Conservation (phyloP, 1,140 invertebrate species). For the Drosophila seguyi region DNA sequence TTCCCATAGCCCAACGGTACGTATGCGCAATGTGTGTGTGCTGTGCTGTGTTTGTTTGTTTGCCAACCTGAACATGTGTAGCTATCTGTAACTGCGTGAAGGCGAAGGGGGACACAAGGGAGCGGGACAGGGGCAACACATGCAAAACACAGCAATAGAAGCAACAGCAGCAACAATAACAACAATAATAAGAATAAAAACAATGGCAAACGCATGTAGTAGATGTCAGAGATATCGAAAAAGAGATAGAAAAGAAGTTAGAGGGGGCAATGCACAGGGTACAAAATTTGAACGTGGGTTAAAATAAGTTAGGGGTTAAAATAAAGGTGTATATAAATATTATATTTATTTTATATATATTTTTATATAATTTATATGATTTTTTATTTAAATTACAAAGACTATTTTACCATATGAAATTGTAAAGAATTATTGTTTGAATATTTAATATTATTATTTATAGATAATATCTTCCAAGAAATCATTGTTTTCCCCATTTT, state of each 20-base stretch:
- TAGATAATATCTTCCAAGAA: not conserved
- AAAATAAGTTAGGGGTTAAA: not conserved
- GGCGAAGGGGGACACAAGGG: not conserved
- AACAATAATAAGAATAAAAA: constrained; percentile 27
- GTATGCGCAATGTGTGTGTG: constrained; percentile 64
- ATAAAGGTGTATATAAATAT: not conserved
- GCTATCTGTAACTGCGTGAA: constrained; percentile 63
- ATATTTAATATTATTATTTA: not conserved
- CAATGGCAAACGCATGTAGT: constrained; percentile 50
- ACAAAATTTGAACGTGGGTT: not conserved
- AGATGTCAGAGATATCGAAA: constrained; percentile 69
- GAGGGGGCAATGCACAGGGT: constrained; percentile 3
- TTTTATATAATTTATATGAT: too few relatives aligned
- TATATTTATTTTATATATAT: not conserved
- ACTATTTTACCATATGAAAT: too few relatives aligned
- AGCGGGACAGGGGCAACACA: constrained; percentile 31
- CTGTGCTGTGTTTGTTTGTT: constrained; percentile 45
- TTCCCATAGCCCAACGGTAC: constrained; percentile 62
- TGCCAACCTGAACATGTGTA: constrained; percentile 81
- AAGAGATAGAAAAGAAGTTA: not conserved
- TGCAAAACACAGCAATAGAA: constrained; percentile 73
- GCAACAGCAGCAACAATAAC: constrained; percentile 26
- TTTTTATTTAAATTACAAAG: too few relatives aligned
- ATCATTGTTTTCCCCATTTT: too few relatives aligned
- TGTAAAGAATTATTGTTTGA: too few relatives aligned